Conservation (phyloP, 2,113 vertebrate genomes). For the Gobius niger region DNA sequence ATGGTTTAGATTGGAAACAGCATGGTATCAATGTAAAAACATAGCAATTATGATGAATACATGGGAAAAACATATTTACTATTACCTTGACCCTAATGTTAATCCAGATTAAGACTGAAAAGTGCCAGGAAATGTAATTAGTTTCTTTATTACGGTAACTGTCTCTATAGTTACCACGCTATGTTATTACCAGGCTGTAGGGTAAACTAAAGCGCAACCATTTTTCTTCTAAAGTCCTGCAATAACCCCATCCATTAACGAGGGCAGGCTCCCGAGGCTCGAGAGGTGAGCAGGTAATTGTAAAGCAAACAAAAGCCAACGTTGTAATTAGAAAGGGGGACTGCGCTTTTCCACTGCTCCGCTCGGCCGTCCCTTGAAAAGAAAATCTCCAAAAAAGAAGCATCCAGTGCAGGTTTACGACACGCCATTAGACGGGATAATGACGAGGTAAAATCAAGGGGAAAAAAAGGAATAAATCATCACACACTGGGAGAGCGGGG, state of each 20-base stretch:
- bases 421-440: constrained; percentile 38
- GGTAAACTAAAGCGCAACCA: too few species aligned
- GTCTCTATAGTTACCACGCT: too few species aligned
- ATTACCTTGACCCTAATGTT: too few species aligned
- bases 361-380: background rate
- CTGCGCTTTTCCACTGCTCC: constrained; percentile 15
- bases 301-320: constrained; percentile 2
- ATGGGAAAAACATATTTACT: too few species aligned
- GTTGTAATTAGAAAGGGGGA: constrained; percentile 10
- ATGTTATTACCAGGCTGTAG: too few species aligned
- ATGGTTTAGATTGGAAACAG: too few species aligned
- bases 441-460: constrained; percentile 23
- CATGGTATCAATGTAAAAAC: too few species aligned
- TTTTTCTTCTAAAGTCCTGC: background rate
- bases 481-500: constrained; percentile 6
- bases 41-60: too few species aligned
- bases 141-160: too few species aligned
- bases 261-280: constrained; percentile 5
- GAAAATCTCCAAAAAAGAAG: constrained; percentile 30
- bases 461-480: constrained; percentile 31
- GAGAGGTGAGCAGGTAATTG: background rate
- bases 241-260: background rate
- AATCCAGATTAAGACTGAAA: too few species aligned
- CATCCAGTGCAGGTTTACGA: constrained; percentile 35
- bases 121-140: constrained; percentile 2